A percentile compares a stretch with the other conserved stretches of the same genome.
Conservation (phyloP, 2,797 vertebrate species). For the Tolypeutes matacus region DNA sequence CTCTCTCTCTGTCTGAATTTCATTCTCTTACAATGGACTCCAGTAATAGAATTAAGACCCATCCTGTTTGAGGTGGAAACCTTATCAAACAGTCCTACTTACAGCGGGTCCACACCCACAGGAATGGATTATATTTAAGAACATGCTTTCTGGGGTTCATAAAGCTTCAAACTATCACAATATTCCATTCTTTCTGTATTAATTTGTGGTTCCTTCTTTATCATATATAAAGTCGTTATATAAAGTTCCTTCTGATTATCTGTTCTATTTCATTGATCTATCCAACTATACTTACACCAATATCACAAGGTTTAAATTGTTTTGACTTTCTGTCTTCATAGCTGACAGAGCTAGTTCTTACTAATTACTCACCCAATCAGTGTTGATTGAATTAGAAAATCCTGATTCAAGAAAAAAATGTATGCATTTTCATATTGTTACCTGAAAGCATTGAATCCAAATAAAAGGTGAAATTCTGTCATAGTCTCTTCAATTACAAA, state of each 20-base stretch:
- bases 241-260: neutral
- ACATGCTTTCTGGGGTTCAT: too few species aligned
- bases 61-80: too few species aligned
- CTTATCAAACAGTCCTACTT: too few species aligned
- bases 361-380: neutral
- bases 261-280: neutral
- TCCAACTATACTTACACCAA: neutral
- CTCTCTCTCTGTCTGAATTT: too few species aligned
- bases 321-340: neutral
- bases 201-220: neutral
- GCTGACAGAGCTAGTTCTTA: neutral
- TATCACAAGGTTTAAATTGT: neutral
- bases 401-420: neutral
- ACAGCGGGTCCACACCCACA: too few species aligned
- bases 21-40: too few species aligned
- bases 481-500: neutral
- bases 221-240: neutral
- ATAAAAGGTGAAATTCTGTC: neutral
- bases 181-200: neutral
- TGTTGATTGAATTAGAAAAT: conserved; percentile 42
- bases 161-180: too few species aligned
- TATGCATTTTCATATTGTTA: neutral
- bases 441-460: neutral
- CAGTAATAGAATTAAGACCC: too few species aligned
- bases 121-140: too few species aligned